Base-by-base conservation (phyloP, 2,797 vertebrate genomes). In the Ciconia nigra region DNA sequence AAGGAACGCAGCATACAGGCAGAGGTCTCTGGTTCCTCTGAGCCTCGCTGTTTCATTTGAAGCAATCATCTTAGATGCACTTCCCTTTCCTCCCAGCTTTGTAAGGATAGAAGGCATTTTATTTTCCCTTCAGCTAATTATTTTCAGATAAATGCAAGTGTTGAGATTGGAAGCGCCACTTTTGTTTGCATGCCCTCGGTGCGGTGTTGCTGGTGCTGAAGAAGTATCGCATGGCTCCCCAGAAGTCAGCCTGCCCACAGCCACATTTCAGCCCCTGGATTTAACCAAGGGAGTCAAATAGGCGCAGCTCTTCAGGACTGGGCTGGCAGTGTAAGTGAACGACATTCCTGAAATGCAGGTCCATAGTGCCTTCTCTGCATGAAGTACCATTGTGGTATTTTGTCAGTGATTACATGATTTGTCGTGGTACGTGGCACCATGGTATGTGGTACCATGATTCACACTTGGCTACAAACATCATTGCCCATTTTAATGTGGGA, bases 21-120 rank as follows among this genome's bases (percentile, higher is more conserved):
- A 91, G 83, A 93, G 90, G 89, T 82, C 82, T 79, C 77, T 67
- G 47, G 89, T 93, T 96, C 92, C 96, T 96, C 82, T 93, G 92
- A 96, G 94, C 88, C 70, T 91, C 3, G 2, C 79, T 84, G 47
- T 86, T 96, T 93, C 88, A 95, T 95, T 89, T 96, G 89, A 74
- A 94, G 79, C 79, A 93, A 81, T 92, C 79, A 81, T 92, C 79
- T 93, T 61, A 90, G 78, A 87, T 69, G 65, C 42, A 49, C 47
- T 94, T 92, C 39, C 80, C 28, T 91, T 83, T 94, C 61, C 77
- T 93, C 37, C 35, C 66, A 90, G 73, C 58, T 70, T 59, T 87
- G 77, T 65, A 91, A 94, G 77, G 52, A 90, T 29, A 88, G 89
- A 80, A 94, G 29, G 42, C 14, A 1, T 84, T 92, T 95, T 94